Base-by-base conservation (phyloP, 2,797 vertebrate species). In the Acanthopagrus latus region DNA sequence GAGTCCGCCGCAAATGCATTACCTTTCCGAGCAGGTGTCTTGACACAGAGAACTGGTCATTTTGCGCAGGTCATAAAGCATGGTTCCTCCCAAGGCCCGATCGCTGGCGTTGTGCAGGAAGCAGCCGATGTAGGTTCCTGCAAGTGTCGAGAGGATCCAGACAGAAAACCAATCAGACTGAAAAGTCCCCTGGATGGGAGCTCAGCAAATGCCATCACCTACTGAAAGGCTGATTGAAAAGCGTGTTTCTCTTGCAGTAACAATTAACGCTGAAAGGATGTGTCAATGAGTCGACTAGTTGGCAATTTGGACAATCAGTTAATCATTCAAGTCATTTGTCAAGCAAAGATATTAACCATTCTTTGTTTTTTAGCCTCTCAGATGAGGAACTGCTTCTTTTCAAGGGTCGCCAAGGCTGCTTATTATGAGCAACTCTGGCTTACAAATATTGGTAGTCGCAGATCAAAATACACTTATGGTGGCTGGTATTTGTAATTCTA, bases 21-120 rank as follows among this genome's bases (percentile, higher is more conserved):
- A 99, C 98, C 97, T 96, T 95, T 99, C 97, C 0, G 96, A 97
- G 84, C 98, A 99, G 60, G 97, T 97, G 71, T 98, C 97, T 78
- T 98, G 98, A 91, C 98, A 99, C 89, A 97, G 94, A 76, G 97
- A 86, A 64, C 97, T 94, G 5, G 97, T 98, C 98, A 99, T 99
- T 94, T 98, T 99, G 54, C 97, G 95, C 86, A 98, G 94, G 92
- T 99, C 98, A 27, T 98, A 98, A 81, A 99, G 97, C 87, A 99
- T 94, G 0, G 96, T 95, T 69, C 97, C 98, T 83, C 97, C 97
- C 86, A 99, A 93, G 0, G 96, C 97, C 27, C 94, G 95, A 18
- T 97, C 95, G 17, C 92, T 95, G 2, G 95, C 92, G 0, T 97
- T 95, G 0, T 98, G 97, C 7, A 95, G 86, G 92, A 98, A 99